Evolutionary conservation across 2,113 vertebrate species (phyloP).

Genomic region (Otocyon megalotis): DNA sequence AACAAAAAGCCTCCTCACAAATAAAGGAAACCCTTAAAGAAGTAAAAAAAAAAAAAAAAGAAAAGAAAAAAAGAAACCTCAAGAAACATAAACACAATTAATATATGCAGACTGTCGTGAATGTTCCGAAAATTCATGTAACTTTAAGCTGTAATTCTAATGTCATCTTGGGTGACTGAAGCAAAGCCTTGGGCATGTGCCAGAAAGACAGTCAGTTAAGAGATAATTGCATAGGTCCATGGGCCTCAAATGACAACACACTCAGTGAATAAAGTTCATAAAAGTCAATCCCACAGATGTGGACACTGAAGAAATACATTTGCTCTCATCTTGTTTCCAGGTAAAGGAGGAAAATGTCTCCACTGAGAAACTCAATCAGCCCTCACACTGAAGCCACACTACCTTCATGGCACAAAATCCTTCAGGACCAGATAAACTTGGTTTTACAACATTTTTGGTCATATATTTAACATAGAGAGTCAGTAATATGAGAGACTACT

Average conservation of each 20-base stretch:
- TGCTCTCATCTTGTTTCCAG: neutral
- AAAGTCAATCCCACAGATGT: neutral
- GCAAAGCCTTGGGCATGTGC: neutral
- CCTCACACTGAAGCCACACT: neutral
- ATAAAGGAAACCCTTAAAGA: neutral
- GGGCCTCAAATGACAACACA: neutral
- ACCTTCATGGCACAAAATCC: neutral
- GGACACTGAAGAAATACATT: neutral
- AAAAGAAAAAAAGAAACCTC: neutral
- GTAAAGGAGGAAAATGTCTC: neutral
- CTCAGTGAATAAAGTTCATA: neutral
- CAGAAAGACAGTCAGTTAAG: neutral
- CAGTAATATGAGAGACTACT: neutral
- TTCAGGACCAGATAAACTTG: neutral
- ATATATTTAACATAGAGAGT: neutral
- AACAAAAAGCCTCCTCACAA: neutral
- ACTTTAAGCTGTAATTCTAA: slow-evolving; percentile 10
- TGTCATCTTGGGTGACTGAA: neutral
- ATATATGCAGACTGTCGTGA: neutral
- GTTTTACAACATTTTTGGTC: neutral
- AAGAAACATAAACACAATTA: neutral
- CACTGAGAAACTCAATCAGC: neutral
- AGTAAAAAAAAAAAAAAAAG: neutral
- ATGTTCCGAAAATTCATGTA: neutral
- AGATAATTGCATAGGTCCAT: neutral